Conservation (phyloP, 2,888 invertebrate genomes). For the Cephus pygmeus region DNA sequence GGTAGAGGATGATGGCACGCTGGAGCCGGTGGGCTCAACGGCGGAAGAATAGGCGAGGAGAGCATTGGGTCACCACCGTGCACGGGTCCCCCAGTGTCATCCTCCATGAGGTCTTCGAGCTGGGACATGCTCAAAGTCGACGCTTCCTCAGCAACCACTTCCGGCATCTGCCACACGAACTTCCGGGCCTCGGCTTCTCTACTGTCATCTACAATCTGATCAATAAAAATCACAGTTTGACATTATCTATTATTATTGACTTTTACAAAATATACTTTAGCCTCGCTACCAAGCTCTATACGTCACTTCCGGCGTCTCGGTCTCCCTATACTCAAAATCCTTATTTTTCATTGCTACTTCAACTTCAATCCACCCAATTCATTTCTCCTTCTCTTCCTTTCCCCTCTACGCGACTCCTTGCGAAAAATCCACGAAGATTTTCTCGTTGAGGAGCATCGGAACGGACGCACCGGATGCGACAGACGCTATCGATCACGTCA, state of each 20-base stretch:
- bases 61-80: constrained; percentile 75
- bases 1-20: constrained; percentile 58
- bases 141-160: constrained; percentile 70
- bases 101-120: constrained; percentile 78
- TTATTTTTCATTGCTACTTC: too few relatives aligned
- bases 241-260: background rate
- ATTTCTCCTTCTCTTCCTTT: background rate
- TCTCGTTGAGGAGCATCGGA: background rate
- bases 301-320: background rate
- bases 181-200: constrained; percentile 12
- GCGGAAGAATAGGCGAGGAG: constrained; percentile 69
- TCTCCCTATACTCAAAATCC: background rate
- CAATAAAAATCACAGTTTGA: background rate
- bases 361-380: background rate
- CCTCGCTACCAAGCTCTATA: background rate
- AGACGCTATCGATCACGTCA: background rate
- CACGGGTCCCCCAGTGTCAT: constrained; percentile 71
- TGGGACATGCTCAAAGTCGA: constrained; percentile 70
- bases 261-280: background rate
- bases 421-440: background rate
- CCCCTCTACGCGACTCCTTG: background rate
- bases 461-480: background rate
- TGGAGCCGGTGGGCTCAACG: constrained; percentile 60
- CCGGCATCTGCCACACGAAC: constrained; percentile 67
- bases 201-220: background rate